Conservation (phyloP, 2,113 vertebrate genomes). For the Dipodomys spectabilis region DNA sequence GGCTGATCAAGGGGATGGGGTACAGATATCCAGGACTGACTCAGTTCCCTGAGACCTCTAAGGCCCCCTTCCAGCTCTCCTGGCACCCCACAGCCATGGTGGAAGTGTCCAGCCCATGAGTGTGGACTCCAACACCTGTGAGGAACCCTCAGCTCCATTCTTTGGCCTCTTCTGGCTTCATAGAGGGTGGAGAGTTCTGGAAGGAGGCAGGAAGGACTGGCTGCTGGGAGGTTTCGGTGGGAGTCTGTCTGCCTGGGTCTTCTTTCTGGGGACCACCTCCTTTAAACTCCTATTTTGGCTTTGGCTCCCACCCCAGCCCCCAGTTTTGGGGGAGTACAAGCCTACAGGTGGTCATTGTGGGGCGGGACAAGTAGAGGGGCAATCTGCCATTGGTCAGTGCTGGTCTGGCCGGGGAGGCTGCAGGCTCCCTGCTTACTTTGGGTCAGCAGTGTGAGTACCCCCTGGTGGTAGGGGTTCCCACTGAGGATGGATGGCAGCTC, state of each 20-base stretch:
- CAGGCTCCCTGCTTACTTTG: rapidly evolving
- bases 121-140: not conserved
- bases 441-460: not conserved
- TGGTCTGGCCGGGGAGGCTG: not conserved
- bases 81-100: not conserved
- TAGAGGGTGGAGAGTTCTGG: not conserved
- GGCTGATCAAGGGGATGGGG: not conserved
- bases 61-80: no score
- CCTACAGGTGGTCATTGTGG: rapidly evolving
- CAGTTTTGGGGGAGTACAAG: not conserved
- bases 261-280: not conserved
- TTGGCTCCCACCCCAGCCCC: no score
- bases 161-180: not conserved
- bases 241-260: not conserved
- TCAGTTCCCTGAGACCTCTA: rapidly evolving
- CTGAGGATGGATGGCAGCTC: rapidly evolving
- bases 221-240: not conserved
- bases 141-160: not conserved
- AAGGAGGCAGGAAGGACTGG: not conserved
- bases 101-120: not conserved
- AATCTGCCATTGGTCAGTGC: rapidly evolving
- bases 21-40: not conserved
- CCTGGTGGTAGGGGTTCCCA: no score
- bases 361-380: not conserved
- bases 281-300: no score